Conservation (phyloP, 2,113 vertebrate species). For the Nesoenas mayeri region DNA sequence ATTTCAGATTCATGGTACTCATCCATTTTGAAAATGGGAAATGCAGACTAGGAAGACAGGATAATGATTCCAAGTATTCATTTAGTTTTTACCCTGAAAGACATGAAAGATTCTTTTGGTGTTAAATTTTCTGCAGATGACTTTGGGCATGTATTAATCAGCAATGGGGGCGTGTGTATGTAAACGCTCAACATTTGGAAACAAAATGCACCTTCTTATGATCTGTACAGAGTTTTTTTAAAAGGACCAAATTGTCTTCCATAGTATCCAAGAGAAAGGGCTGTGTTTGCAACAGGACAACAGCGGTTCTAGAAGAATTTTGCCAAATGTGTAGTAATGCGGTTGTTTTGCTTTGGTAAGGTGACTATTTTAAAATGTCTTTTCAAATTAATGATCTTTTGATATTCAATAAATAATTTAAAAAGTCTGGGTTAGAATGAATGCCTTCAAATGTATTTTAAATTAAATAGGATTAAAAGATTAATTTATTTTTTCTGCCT, state of each 20-base stretch:
- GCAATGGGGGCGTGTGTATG: not conserved
- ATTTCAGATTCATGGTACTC: not conserved
- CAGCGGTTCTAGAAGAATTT: not conserved
- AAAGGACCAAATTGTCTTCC: not conserved
- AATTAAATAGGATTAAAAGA: not conserved
- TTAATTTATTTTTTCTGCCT: not conserved
- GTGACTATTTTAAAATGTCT: not conserved
- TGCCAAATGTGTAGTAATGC: not conserved
- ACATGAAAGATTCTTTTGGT: not conserved
- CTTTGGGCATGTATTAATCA: not conserved
- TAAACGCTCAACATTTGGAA: not conserved
- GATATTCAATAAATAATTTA: not conserved
- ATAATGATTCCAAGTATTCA: not conserved
- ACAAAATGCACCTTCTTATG: not conserved
- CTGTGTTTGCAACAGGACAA: not conserved
- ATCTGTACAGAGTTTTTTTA: not conserved
- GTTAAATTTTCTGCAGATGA: not conserved
- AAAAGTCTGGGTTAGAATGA: not conserved
- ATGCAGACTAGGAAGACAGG: not conserved
- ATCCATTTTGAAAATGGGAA: not conserved
- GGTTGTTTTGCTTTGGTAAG: not conserved
- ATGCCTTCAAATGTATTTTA: not conserved
- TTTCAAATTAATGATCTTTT: not conserved
- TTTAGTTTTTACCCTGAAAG: not conserved
- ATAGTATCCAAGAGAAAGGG: not conserved